Percentiles rank a stretch among this genome's conserved stretches.
phyloP scores from a whole-genome alignment of 2,113 vertebrate genomes.

The Xenotilapia longispinis region DNA sequence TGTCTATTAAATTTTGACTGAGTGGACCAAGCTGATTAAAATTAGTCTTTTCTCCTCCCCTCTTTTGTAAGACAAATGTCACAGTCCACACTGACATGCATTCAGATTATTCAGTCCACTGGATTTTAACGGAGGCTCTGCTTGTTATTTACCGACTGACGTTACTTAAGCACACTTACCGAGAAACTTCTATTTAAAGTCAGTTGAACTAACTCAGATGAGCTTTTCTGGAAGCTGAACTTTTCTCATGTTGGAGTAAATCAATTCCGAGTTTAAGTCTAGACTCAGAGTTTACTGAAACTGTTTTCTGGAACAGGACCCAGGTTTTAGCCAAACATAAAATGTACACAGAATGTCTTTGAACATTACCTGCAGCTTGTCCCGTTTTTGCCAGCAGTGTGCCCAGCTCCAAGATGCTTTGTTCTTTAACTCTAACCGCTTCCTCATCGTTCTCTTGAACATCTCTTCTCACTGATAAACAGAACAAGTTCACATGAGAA shows the following conservation, averaged over 20 bases:
- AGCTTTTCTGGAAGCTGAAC: background rate
- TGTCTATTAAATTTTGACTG: too few relatives aligned
- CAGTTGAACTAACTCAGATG: background rate
- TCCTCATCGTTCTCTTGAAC: slow-evolving; percentile 97
- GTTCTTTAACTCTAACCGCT: slow-evolving; percentile 95
- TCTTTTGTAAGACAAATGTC: too few relatives aligned
- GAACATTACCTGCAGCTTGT: slow-evolving; percentile 87
- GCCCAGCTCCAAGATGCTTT: slow-evolving; percentile 97
- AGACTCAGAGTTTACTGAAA: background rate
- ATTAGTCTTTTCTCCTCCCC: too few relatives aligned
- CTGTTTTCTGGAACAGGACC: background rate
- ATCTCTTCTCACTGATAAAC: slow-evolving; percentile 87
- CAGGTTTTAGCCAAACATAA: background rate
- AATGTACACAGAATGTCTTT: background rate
- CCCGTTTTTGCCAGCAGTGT: slow-evolving; percentile 93
- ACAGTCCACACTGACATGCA: too few relatives aligned
- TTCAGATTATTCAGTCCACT: too few relatives aligned
- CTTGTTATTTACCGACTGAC: too few relatives aligned
- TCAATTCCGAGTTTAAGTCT: rapidly evolving
- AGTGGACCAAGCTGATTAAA: too few relatives aligned
- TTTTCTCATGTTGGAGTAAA: background rate
- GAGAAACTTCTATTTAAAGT: too few relatives aligned
- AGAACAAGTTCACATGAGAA: background rate
- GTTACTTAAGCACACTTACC: too few relatives aligned
- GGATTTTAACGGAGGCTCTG: too few relatives aligned